Percentiles rank a stretch among this genome's conserved stretches.
These are phyloP conservation scores for Diaprepes abbreviatus DNA, from an alignment of 2,888 invertebrate genomes.

Conservation along the genomic window DNA sequence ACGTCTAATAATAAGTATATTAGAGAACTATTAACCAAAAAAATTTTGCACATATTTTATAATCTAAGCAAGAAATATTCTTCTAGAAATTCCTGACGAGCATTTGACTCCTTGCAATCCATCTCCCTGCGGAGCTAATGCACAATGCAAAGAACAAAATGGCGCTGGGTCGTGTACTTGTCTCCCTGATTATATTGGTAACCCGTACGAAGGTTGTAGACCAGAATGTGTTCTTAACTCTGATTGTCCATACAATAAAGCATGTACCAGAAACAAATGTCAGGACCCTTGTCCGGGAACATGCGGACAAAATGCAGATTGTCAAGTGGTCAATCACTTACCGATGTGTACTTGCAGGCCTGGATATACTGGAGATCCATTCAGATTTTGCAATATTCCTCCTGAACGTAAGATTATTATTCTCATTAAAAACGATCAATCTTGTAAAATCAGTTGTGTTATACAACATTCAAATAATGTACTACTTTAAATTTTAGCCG, in stretches of 20 bases:
- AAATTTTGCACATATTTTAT: too few relatives aligned
- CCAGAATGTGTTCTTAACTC: conserved; percentile 81
- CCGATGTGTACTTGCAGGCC: conserved; percentile 78
- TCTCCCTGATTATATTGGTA: conserved; percentile 79
- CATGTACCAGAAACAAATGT: conserved; percentile 81
- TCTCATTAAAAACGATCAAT: conserved; percentile 4
- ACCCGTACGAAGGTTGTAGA: conserved; percentile 83
- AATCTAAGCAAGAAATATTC: too few relatives aligned
- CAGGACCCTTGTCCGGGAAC: conserved; percentile 84
- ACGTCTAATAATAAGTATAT: too few relatives aligned
- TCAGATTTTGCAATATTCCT: conserved; percentile 57
- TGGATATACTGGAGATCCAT: conserved; percentile 76
- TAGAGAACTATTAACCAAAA: too few relatives aligned
- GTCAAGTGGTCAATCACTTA: conserved; percentile 82
- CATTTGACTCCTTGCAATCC: conserved; percentile 75
- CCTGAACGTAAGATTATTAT: conserved; percentile 56
- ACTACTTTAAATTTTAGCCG: too few relatives aligned
- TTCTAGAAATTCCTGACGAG: conserved; percentile 74
- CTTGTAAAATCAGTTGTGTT: too few relatives aligned
- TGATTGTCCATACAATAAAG: conserved; percentile 79
- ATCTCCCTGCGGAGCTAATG: conserved; percentile 84
- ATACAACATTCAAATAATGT: too few relatives aligned
- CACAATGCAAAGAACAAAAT: conserved; percentile 77
- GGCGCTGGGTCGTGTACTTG: conserved; percentile 81
- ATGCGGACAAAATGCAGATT: conserved; percentile 82